A percentile compares a stretch with the other conserved stretches of the same genome.
Evolutionary conservation across 2,113 vertebrate species (phyloP).

Genomic region (Corynorhinus townsendii): DNA sequence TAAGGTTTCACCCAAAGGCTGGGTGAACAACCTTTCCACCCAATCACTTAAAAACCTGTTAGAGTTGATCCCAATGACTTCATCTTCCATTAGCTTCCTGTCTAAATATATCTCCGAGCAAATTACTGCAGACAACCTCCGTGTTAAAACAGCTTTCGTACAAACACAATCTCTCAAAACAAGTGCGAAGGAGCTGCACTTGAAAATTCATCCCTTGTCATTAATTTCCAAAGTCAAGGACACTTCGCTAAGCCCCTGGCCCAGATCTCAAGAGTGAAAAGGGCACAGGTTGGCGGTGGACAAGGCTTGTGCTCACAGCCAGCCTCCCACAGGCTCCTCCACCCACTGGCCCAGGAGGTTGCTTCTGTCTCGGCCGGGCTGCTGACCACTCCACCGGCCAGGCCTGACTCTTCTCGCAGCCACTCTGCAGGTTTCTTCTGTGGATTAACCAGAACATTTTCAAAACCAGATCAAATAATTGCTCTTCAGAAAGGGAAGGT

Average conservation of each 20-base stretch:
- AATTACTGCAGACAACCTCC: neutral
- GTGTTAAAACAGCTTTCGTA: neutral
- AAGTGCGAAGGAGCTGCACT: slow-evolving; percentile 18
- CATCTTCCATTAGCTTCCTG: slow-evolving; percentile 34
- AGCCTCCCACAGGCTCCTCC: fast-evolving
- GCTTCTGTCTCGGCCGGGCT: neutral
- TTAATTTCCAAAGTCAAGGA: slow-evolving; percentile 47
- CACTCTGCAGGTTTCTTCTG: neutral
- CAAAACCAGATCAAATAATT: neutral
- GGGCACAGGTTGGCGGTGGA: neutral
- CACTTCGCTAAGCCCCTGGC: neutral
- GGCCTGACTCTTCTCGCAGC: neutral
- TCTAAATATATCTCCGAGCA: slow-evolving; percentile 43
- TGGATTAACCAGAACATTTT: neutral
- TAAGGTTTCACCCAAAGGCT: neutral
- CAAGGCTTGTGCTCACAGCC: neutral
- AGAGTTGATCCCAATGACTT: slow-evolving; percentile 30
- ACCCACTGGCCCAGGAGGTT: neutral
- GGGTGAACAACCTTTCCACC: neutral
- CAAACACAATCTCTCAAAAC: neutral
- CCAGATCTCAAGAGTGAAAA: neutral
- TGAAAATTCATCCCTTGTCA: slow-evolving; percentile 17
- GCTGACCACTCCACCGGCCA: fast-evolving
- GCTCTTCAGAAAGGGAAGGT: neutral
- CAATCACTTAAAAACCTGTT: slow-evolving; percentile 4